Base-by-base conservation (phyloP, 2,888 invertebrate species). In the Drosophila prolongata region DNA sequence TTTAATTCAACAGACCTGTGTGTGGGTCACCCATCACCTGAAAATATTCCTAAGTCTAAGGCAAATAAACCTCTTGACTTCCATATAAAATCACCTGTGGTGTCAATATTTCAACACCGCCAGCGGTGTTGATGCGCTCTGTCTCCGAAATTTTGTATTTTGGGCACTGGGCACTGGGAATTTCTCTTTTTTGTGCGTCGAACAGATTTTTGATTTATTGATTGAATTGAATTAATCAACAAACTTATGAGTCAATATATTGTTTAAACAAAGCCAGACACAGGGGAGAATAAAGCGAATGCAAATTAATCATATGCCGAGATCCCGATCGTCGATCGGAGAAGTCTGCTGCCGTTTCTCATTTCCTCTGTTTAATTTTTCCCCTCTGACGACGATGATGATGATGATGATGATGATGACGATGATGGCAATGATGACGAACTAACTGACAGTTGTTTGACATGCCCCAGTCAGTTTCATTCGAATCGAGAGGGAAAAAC, bases 51-150 rank as follows among this genome's bases (percentile, higher is more conserved):
- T 64, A 67, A 54, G 65, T 52, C 57, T 52, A 58, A 67, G 57
- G 42, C 67, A 59, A 54, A 47, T 11, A 54, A 40, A 37, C 14
- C 40, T 57, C 73, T 75, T 61, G 77, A 84, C 85, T 87, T 86
- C 90, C 80, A 81, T 79, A 80, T 80, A 81, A 81, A 86, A 89
- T 73, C 87, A 89, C 87, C 87, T 89, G 89, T 84, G 87, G 89
- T 87, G 87, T 88, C 87, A 89, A 87, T 87, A 89, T 87, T 87
- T 87, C 89, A 89, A 88, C 87, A 87, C 87, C 75, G 88, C 82
- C 86, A 85, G 80, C 89, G 76, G 89, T 87, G 88, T 89, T 87
- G 87, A 86, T 66, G 82, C 78, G 75, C 85, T 65, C 54, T 77
- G 68, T 85, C 71, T 70, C 67, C 59, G 68, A 50, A 42, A 62